Conservation (phyloP, 2,888 invertebrate genomes). For the Tenthredo amoena region DNA sequence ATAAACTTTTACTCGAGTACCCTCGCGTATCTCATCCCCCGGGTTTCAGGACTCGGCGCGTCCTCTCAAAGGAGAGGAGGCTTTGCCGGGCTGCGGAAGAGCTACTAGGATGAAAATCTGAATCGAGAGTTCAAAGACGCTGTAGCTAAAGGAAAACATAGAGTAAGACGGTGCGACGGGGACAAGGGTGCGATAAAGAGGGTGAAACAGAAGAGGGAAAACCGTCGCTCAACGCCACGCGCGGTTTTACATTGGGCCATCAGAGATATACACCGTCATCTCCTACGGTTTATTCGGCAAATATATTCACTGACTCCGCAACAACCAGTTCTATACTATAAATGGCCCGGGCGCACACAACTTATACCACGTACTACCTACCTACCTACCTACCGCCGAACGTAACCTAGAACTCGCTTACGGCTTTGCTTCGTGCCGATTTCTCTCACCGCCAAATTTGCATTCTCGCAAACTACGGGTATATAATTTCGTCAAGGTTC, state of each 20-base stretch:
- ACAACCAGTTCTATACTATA: neutral
- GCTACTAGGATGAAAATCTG: slow-evolving; percentile 3
- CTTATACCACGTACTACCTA: neutral
- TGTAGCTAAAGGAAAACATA: neutral
- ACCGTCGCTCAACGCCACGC: neutral
- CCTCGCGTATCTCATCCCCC: slow-evolving; percentile 49
- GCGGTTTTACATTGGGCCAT: neutral
- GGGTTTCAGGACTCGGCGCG: neutral
- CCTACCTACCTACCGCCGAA: neutral
- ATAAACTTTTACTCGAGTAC: slow-evolving; percentile 73
- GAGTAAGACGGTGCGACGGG: neutral
- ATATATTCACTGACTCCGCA: slow-evolving; percentile 25
- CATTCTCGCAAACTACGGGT: neutral
- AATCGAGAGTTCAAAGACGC: slow-evolving; percentile 30
- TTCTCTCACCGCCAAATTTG: slow-evolving; percentile 24
- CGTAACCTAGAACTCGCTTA: neutral
- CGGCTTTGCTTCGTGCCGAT: neutral
- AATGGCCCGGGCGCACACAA: neutral
- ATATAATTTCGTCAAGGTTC: neutral
- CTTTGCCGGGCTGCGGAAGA: neutral
- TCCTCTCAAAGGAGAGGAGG: neutral
- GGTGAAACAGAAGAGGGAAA: slow-evolving; percentile 1
- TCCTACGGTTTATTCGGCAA: slow-evolving; percentile 4
- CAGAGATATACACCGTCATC: neutral
- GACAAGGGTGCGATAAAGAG: neutral